phyloP scores from a whole-genome alignment of 2,113 vertebrate species.

The Butorides virescens region DNA sequence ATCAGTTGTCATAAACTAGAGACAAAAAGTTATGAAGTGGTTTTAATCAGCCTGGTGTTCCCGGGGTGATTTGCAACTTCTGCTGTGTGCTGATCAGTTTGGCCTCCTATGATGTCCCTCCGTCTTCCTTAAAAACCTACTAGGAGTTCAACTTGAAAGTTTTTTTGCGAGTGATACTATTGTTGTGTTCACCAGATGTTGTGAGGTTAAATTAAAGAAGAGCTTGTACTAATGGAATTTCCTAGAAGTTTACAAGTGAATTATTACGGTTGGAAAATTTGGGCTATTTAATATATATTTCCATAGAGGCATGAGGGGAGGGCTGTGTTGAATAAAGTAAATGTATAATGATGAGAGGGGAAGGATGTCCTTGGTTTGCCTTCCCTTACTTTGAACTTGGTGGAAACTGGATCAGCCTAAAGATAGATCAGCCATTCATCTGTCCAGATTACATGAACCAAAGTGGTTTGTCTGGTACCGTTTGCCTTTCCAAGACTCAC shows the following conservation, averaged over 20 bases:
- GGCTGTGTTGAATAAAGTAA: constrained; percentile 6
- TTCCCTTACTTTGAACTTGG: background rate
- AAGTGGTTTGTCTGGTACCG: background rate
- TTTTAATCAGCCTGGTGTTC: background rate
- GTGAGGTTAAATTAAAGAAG: constrained; percentile 34
- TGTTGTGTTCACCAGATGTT: constrained; percentile 54
- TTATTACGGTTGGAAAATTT: constrained; percentile 16
- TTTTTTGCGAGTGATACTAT: background rate
- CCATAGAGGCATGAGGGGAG: background rate
- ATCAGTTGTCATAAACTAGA: background rate
- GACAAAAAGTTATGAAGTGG: background rate
- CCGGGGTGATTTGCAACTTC: background rate
- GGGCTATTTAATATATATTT: constrained; percentile 42
- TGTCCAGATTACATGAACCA: background rate
- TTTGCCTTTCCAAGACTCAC: background rate
- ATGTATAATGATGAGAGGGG: background rate
- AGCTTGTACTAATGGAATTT: constrained; percentile 48
- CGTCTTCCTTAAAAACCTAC: background rate
- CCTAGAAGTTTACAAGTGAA: constrained; percentile 19
- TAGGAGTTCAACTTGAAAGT: background rate
- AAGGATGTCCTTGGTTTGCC: constrained; percentile 26
- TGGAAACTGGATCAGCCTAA: background rate
- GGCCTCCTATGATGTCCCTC: background rate
- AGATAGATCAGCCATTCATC: background rate
- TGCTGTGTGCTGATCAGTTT: background rate